phyloP scores from a whole-genome alignment of 2,113 vertebrate genomes.

The Nesogale talazaci region DNA sequence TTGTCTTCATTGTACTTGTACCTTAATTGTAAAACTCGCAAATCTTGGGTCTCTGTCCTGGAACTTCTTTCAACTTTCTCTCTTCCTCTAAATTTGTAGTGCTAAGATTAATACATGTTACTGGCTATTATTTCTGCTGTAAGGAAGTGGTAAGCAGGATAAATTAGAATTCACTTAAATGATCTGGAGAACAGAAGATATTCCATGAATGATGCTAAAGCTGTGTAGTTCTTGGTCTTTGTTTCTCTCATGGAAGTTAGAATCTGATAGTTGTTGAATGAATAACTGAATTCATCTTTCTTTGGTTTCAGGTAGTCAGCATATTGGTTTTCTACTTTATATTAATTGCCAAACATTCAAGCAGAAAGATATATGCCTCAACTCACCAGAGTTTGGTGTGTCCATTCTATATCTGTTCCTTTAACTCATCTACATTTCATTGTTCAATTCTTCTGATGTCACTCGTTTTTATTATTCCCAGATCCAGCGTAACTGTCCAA shows the following conservation, averaged over 20 bases:
- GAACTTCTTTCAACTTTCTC: background rate
- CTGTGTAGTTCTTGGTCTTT: background rate
- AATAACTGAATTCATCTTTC: background rate
- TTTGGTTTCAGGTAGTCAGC: slow-evolving; percentile 18
- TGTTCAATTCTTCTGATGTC: no score
- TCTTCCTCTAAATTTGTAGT: slow-evolving; percentile 3
- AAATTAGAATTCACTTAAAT: background rate
- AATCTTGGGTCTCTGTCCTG: background rate
- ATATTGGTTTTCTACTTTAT: background rate
- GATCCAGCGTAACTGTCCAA: no score
- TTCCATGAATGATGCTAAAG: background rate
- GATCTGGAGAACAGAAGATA: slow-evolving; percentile 17
- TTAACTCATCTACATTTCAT: no score
- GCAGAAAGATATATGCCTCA: background rate
- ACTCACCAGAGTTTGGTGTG: no score
- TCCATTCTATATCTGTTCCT: no score
- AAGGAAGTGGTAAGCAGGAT: no score
- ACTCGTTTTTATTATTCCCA: no score
- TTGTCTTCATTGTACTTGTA: background rate
- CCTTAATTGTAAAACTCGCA: background rate
- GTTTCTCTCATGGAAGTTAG: background rate
- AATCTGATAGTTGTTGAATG: background rate
- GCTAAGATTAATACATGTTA: background rate
- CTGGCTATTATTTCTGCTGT: background rate
- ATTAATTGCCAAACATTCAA: background rate